Percentiles rank a stretch among this genome's conserved stretches.
Evolutionary conservation across 2,113 vertebrate species (phyloP).

Genomic region (Sorex fumeus): DNA sequence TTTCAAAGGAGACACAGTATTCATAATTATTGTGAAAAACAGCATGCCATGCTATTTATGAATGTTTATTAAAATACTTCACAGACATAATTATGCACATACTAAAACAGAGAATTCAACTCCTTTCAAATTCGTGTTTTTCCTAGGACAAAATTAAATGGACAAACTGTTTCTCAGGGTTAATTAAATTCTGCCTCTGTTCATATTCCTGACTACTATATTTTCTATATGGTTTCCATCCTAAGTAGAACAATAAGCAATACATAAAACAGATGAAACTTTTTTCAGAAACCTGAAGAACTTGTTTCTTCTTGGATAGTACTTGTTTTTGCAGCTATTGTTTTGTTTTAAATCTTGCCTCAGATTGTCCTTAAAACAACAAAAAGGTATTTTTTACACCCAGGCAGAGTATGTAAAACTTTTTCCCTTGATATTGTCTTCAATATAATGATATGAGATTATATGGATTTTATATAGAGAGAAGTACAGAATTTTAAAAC

Average conservation of each 20-base stretch:
- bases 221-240: conserved; percentile 9
- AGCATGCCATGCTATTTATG: conserved; percentile 20
- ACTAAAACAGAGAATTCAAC: conserved; percentile 21
- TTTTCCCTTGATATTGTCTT: neutral
- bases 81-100: conserved; percentile 56
- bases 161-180: conserved; percentile 49
- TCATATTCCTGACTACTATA: neutral
- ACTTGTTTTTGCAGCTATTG: neutral
- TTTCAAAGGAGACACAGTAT: conserved; percentile 64
- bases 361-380: neutral
- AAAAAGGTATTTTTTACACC: no score
- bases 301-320: neutral
- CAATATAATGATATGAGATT: neutral
- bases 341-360: neutral
- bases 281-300: conserved; percentile 55
- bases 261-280: neutral
- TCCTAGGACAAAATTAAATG: conserved; percentile 41
- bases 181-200: conserved; percentile 65
- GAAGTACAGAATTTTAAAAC: neutral
- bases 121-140: conserved; percentile 13
- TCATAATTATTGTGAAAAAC: conserved; percentile 68
- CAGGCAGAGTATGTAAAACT: neutral
- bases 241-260: neutral
- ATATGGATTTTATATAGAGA: neutral
- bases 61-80: conserved; percentile 64